Evolutionary conservation across 2,797 vertebrate genomes (phyloP).

Genomic region (Helostoma temminkii): DNA sequence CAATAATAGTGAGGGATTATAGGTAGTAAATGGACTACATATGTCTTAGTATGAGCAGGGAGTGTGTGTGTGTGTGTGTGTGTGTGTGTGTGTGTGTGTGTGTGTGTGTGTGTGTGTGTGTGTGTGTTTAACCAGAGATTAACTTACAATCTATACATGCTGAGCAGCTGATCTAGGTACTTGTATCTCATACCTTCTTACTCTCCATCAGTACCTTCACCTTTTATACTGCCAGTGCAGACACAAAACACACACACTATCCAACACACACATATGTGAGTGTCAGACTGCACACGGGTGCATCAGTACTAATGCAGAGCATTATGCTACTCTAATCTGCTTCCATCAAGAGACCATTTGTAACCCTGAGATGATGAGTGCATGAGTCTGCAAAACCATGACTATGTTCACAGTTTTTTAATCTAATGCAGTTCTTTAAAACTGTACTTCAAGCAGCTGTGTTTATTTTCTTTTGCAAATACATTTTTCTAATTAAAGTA

Average conservation of each 20-base stretch:
- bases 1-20: constrained; percentile 14
- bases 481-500: no score
- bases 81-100: constrained; percentile 17
- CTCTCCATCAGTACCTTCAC: constrained; percentile 56
- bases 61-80: background rate
- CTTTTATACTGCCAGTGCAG: constrained; percentile 39
- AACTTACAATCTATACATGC: constrained; percentile 56
- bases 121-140: constrained; percentile 40
- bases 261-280: no score
- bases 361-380: no score
- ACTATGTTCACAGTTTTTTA: no score
- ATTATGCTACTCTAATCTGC: no score
- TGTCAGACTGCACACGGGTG: no score
- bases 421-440: no score
- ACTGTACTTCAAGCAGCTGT: no score
- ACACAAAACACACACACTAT: background rate
- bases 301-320: no score
- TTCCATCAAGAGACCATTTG: no score
- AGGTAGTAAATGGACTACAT: constrained; percentile 37
- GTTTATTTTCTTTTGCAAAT: no score
- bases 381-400: no score
- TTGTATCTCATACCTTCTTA: constrained; percentile 32
- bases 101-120: constrained; percentile 6
- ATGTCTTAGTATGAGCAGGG: constrained; percentile 8
- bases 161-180: constrained; percentile 56